Evolutionary conservation across 2,888 invertebrate genomes (phyloP).

Genomic region (Phyto melanocephala): DNA sequence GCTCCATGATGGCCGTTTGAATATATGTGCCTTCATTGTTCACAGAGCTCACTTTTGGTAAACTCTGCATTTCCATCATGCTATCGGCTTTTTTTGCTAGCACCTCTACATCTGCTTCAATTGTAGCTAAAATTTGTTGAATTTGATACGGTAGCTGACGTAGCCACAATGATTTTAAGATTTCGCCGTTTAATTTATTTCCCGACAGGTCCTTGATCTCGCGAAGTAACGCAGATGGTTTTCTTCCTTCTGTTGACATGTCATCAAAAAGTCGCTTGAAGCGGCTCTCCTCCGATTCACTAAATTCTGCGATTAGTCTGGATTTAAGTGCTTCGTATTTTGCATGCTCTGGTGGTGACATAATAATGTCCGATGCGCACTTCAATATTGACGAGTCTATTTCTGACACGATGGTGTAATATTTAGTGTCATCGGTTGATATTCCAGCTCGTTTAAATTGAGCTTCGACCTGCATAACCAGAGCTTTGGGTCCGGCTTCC

Average conservation of each 20-base stretch:
- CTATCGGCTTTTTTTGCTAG: slow-evolving; percentile 7
- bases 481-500: background rate
- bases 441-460: background rate
- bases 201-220: background rate
- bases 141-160: background rate
- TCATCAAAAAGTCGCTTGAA: background rate
- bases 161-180: slow-evolving; percentile 4
- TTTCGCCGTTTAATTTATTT: background rate
- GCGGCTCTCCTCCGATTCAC: no score
- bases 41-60: background rate
- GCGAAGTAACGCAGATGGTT: no score
- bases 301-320: background rate
- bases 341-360: background rate
- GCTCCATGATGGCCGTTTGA: background rate
- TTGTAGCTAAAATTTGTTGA: slow-evolving; percentile 1
- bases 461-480: slow-evolving; percentile 1
- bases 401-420: no score
- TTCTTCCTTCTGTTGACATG: background rate
- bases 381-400: no score
- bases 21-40: background rate
- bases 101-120: background rate
- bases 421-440: no score
- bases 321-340: background rate
- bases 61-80: background rate
- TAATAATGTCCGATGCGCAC: no score